These are phyloP conservation scores for Crocuta crocuta DNA, from an alignment of 2,113 vertebrate genomes.

Conservation along the genomic window DNA sequence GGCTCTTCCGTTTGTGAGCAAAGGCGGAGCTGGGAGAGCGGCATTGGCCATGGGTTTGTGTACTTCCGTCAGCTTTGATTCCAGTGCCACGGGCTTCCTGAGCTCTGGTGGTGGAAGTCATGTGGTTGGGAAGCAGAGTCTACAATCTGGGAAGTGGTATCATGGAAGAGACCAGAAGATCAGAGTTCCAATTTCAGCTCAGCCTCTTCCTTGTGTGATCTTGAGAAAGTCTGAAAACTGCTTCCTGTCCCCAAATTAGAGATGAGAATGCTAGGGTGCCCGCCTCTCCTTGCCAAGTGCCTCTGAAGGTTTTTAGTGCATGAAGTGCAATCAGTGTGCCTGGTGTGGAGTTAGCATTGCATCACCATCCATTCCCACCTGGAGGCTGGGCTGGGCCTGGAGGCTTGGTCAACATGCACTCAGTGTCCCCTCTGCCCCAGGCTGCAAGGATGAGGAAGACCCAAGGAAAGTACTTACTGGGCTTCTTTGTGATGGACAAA, in stretches of 20 bases:
- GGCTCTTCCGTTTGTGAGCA: not conserved
- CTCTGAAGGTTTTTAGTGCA: not conserved
- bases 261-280: not conserved
- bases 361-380: not conserved
- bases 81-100: not conserved
- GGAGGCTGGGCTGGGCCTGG: not conserved
- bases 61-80: constrained; percentile 18
- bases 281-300: not conserved
- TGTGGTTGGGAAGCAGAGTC: not conserved
- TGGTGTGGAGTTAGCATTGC: not conserved
- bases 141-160: not conserved
- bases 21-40: constrained; percentile 39
- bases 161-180: not conserved
- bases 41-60: constrained; percentile 69
- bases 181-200: not conserved
- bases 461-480: not conserved
- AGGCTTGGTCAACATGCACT: not conserved
- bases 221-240: not conserved
- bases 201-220: not conserved
- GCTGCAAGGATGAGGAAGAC: constrained; percentile 5
- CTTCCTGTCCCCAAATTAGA: not conserved
- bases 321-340: not conserved
- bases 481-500: not conserved
- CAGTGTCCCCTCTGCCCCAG: fast-evolving
- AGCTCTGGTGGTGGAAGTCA: not conserved